Percentiles rank a stretch among this genome's conserved stretches.
These are phyloP conservation scores for Oncorhynchus clarkii DNA, from an alignment of 2,113 vertebrate species.

Conservation along the genomic window DNA sequence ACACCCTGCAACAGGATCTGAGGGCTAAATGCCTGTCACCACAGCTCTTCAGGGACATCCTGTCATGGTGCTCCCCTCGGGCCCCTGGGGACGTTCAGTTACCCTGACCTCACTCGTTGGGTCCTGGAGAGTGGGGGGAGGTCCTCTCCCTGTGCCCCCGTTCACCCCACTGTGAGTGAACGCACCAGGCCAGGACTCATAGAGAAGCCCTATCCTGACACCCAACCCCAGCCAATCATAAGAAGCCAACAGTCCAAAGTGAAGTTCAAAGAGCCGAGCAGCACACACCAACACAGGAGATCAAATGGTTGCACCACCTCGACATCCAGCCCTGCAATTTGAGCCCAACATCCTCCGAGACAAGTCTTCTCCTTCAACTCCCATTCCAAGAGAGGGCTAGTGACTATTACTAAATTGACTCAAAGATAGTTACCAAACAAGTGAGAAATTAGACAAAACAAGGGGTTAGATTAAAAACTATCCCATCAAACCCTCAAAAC, in stretches of 20 bases:
- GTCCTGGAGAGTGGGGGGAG: background rate
- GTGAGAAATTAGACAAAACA: no score
- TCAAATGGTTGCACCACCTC: constrained; percentile 52
- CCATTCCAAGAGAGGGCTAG: background rate
- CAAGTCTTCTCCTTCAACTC: background rate
- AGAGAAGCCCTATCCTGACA: constrained; percentile 30
- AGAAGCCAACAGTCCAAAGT: constrained; percentile 31
- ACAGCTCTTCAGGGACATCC: constrained; percentile 24
- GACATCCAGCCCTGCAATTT: constrained; percentile 4
- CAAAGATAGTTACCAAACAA: no score
- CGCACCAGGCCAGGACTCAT: constrained; percentile 3
- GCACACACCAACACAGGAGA: constrained; percentile 29
- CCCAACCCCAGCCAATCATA: constrained; percentile 28
- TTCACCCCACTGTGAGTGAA: constrained; percentile 23
- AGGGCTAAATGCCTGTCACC: constrained; percentile 42
- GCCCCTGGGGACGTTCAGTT: constrained; percentile 16
- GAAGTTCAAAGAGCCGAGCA: constrained; percentile 60
- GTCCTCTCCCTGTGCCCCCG: constrained; percentile 8
- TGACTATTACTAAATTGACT: background rate
- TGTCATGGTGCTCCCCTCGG: constrained; percentile 8
- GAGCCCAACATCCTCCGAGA: constrained; percentile 1
- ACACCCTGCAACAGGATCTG: constrained; percentile 41
- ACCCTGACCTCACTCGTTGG: constrained; percentile 5
- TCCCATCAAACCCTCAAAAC: no score
- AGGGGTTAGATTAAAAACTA: no score